Conservation (phyloP, 2,888 invertebrate genomes). For the Crossocerus cetratus region DNA sequence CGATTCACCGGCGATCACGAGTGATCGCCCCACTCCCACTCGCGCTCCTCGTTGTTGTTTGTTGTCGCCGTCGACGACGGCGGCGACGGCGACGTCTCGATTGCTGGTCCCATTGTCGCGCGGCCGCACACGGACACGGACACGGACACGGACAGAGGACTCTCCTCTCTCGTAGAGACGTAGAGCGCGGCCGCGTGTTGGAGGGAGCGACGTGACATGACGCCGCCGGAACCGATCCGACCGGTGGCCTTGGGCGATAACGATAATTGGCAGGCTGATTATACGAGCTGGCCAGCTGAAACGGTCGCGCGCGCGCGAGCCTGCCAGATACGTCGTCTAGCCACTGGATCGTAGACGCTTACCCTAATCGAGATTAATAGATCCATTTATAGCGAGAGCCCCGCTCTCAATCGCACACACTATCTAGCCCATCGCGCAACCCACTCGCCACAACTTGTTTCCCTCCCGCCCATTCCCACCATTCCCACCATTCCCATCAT, state of each 20-base stretch:
- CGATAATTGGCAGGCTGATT: constrained; percentile 57
- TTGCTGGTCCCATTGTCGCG: background rate
- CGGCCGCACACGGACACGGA: background rate
- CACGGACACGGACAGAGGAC: too few species aligned
- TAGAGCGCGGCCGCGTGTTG: too few species aligned
- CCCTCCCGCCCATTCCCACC: too few species aligned
- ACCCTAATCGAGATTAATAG: constrained; percentile 44
- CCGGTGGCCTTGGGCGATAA: constrained; percentile 54
- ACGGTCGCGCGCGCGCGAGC: constrained; percentile 8
- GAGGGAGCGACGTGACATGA: constrained; percentile 20
- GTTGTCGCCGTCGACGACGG: background rate
- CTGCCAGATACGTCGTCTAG: constrained; percentile 21
- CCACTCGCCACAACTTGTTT: too few species aligned
- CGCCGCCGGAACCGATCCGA: constrained; percentile 40
- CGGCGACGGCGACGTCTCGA: too few species aligned
- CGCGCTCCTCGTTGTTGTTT: too few species aligned
- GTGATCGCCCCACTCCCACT: too few species aligned
- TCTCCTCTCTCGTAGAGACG: too few species aligned
- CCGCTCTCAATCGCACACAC: too few species aligned
- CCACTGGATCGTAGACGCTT: constrained; percentile 33
- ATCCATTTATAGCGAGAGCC: constrained; percentile 15
- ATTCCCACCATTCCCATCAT: too few species aligned
- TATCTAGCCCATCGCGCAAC: too few species aligned
- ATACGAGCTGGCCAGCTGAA: constrained; percentile 17
- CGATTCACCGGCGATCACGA: constrained; percentile 10